Base-by-base conservation (phyloP, 2,888 invertebrate genomes). In the Dyspetes luteomarginatus region DNA sequence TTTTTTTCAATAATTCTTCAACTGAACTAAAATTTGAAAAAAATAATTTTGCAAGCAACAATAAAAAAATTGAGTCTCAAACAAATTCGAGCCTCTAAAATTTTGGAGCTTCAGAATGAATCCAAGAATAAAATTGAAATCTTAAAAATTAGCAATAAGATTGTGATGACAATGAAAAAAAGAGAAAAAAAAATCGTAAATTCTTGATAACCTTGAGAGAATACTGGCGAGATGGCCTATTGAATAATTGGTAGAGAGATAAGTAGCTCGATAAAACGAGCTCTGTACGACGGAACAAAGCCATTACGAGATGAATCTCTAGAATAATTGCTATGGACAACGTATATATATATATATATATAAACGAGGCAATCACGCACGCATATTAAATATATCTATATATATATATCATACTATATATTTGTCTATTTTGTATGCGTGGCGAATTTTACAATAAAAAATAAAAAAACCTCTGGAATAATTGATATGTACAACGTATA, bases 161-260 rank as follows among this genome's bases (percentile, higher is more conserved):
- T 50, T 4, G 15, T n/a, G n/a, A n/a, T n/a, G n/a, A 3, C 17
- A 3, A 2, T n/a, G 22, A 41, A 48, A 26, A 4, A 43, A 12
- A 9, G n/a, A 9, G 41, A 52, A 58, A 30, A 69, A 56, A 41
- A 24, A 3, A 50, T 65, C 41, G 4, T 52, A 30, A 56, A 73
- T 58, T 28, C 30, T 78, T 17, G 64, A 56, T 28, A 71, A 65
- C 77, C 74, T 74, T 78, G 78, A 41, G 17, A 36, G 24, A 43
- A 12, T 41, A n/a, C 9, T 60, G 4, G 17, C 12, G 45, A n/a
- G n/a, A 52, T 26, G 64, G 56, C 41, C 19, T 67, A 56, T 64
- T 75, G 71, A 80, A 75, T 71, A 71, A 71, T 71, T 60, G 43
- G 56, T 19, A 36, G 56, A 56, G 19, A 43, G 56, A 55, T 52